Percentiles rank a stretch among this genome's conserved stretches.
phyloP scores from a whole-genome alignment of 2,113 vertebrate genomes.

The Caranx melampygus region DNA sequence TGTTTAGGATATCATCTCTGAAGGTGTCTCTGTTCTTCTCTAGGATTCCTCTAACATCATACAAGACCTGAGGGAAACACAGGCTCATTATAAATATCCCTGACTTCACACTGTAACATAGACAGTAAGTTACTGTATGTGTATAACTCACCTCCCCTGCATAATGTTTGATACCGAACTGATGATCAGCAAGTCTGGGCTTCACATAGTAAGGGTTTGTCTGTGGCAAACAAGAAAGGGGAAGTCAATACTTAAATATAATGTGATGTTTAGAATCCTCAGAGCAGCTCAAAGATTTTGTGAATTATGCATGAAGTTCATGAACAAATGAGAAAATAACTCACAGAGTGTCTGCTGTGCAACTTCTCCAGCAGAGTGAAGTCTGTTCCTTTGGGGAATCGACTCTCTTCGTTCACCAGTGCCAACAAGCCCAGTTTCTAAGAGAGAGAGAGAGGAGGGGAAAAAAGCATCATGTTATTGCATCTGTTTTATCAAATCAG shows the following conservation, averaged over 20 bases:
- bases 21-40: conserved; percentile 96
- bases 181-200: conserved; percentile 91
- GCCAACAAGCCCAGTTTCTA: conserved; percentile 94
- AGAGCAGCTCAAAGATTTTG: not conserved
- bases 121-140: not conserved
- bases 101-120: not conserved
- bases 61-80: conserved; percentile 85
- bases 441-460: not conserved
- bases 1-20: conserved; percentile 92
- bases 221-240: conserved; percentile 76
- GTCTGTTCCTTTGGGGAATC: conserved; percentile 95
- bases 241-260: not conserved
- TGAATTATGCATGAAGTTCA: conserved; percentile 9
- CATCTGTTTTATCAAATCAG: conserved; percentile 14
- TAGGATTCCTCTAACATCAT: conserved; percentile 89
- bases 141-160: conserved; percentile 88
- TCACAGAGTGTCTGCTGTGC: conserved; percentile 91
- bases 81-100: not conserved
- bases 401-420: conserved; percentile 93
- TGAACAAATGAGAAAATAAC: conserved; percentile 59
- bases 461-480: conserved; percentile 12
- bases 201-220: conserved; percentile 93
- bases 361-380: conserved; percentile 93
- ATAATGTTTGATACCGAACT: conserved; percentile 95
- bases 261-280: not conserved